Base-by-base conservation (phyloP, 2,888 invertebrate species). In the Prosopocoilus inquinatus region DNA sequence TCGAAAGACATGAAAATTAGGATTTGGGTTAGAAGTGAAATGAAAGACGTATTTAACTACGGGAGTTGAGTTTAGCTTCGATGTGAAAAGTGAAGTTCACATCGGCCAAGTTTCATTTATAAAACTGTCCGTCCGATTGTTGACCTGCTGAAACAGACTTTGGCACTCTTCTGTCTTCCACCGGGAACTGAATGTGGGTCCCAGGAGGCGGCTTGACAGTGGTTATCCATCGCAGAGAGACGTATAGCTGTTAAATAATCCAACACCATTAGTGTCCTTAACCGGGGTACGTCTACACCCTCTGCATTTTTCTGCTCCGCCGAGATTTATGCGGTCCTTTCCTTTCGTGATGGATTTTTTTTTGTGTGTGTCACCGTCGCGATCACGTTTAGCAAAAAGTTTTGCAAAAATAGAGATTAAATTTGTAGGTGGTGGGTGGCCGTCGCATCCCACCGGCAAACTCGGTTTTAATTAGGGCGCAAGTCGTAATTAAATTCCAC, bases 201-300 rank as follows among this genome's bases (percentile, higher is more conserved):
- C 57, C 62, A 9, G 15, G 64, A 58, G 64, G 59, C 33, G 57
- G 62, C 61, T 64, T 64, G 75, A 76, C 76, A 74, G 69, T 73
- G 71, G 74, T 74, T 75, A 75, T 76, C 76, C 75, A 75, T 75
- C 72, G 74, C 67, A 63, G 64, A 59, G 70, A 69, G 69, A 70
- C 67, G 66, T 75, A 75, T 72, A 69, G 73, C 70, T 74, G 73
- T 72, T 77, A 76, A 75, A 77, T 77, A 77, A 77, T 77, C 77
- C 76, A 77, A 70, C 70, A 70, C 75, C 75, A 77, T 77, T 76
- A 77, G 69, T 70, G 71, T 63, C 64, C 70, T 69, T 67, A 68
- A 64, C 64, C 66, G 62, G 57, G 57, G 45, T 49, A 53, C 43
- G 58, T 55, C 62, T 56, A 55, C 65, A 64, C 61, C 63, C 60